Evolutionary conservation across 2,113 vertebrate genomes (phyloP), one percentile per base, ranked within the genome.

Genomic region (Colius striatus): DNA sequence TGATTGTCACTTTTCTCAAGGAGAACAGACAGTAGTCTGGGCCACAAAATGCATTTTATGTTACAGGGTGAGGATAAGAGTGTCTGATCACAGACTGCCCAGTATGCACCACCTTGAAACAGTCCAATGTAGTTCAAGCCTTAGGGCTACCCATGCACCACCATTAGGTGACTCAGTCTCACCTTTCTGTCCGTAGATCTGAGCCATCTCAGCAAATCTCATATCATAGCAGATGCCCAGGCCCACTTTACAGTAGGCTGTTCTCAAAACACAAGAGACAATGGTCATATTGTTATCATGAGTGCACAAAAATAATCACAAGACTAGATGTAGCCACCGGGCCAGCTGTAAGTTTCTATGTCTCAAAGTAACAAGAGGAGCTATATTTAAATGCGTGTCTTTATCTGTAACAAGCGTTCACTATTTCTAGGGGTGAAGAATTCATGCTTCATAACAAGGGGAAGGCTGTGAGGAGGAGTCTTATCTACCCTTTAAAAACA

Each of bases 151-250:
- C 36, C n/a, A 1, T 1, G 19, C 26, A 41, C 34, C 34, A 8
- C 34, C 34, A 8, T 14, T 3, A 21, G 10, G 7, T 9, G 54
- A 62, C 25, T 53, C 71, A 43, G 25, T 85, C 98, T 98, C n/a
- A 99, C 99, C 99, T 98, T 97, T 98, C 89, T 98, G 98, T 15
- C 98, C 86, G 5, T 99, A 99, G 94, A 99, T 97, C 63, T 99
- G 99, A 27, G 99, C 99, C 34, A 99, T 98, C 94, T 99, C 99
- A 57, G 99, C 98, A 92, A 99, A 99, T 71, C 99, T 98, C 11
- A 99, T 98, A 92, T 99, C 99, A 1, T 99, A 99, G 97, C 99
- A 99, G 95, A 99, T 99, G 60, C 99, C 99, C 19, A 99, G 98
- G 27, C 99, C 99, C 75, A 99, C 98, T 97, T 98, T 99, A 97